A percentile compares a stretch with the other conserved stretches of the same genome.
phyloP scores from a whole-genome alignment of 2,888 invertebrate genomes.

The Tetragonula carbonaria region DNA sequence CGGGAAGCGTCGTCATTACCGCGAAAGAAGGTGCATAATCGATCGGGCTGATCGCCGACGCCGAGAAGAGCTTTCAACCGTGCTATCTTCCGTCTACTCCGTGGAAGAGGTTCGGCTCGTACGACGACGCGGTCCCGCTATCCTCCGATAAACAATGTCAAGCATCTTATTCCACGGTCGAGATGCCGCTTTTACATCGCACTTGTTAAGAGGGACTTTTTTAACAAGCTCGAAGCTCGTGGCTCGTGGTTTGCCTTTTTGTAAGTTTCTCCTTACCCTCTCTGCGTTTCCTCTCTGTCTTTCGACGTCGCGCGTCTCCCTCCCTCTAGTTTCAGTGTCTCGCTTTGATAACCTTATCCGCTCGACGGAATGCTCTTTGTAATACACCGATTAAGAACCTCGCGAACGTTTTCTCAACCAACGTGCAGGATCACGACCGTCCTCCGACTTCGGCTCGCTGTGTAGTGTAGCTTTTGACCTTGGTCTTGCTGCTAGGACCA shows the following conservation, averaged over 20 bases:
- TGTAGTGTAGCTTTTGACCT: too few relatives aligned
- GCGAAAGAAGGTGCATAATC: conserved; percentile 23
- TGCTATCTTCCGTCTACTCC: conserved; percentile 47
- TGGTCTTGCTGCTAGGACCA: too few relatives aligned
- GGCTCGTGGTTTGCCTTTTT: conserved; percentile 62
- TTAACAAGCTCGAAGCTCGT: conserved; percentile 56
- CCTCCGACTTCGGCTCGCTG: too few relatives aligned
- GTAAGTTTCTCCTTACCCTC: conserved; percentile 34
- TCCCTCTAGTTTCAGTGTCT: neutral
- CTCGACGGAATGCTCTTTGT: conserved; percentile 42
- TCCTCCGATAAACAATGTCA: conserved; percentile 72
- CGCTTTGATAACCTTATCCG: conserved; percentile 64
- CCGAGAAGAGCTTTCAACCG: conserved; percentile 54
- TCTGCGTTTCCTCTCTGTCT: neutral
- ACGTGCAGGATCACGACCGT: too few relatives aligned
- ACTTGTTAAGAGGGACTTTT: conserved; percentile 69
- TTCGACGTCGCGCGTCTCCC: conserved; percentile 27
- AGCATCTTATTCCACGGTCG: conserved; percentile 63
- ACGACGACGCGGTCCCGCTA: conserved; percentile 45
- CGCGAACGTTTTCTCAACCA: neutral
- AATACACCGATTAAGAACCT: conserved; percentile 61
- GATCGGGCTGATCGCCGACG: conserved; percentile 30
- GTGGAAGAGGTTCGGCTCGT: conserved; percentile 46
- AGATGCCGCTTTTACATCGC: conserved; percentile 62
- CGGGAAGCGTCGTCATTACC: neutral